Percentiles rank a stretch among this genome's conserved stretches.
Conservation (phyloP, 2,797 vertebrate species). For the Peromyscus attwateri region DNA sequence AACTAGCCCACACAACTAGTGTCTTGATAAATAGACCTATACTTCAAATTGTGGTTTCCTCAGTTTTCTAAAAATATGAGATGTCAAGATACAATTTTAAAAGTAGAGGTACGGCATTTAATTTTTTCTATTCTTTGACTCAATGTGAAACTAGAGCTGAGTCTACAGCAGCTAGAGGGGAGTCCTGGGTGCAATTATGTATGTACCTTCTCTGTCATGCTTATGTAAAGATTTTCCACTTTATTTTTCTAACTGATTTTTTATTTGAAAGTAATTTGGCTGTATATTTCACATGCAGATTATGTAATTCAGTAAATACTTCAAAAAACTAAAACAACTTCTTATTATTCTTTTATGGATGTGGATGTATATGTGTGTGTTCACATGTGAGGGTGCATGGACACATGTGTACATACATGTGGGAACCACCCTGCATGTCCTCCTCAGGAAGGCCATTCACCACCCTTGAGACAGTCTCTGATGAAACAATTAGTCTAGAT, state of each 20-base stretch:
- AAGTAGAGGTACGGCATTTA: not conserved
- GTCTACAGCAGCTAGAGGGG: not conserved
- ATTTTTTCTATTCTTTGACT: slow-evolving; percentile 5
- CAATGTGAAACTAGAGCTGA: not conserved
- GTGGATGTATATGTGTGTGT: not conserved
- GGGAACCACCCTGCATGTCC: not conserved
- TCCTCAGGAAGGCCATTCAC: not conserved
- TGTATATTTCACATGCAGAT: not conserved
- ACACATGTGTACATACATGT: not conserved
- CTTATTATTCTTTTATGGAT: slow-evolving; percentile 28
- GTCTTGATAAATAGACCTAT: slow-evolving; percentile 13
- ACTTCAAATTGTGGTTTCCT: not conserved
- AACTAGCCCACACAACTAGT: not conserved
- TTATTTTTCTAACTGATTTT: slow-evolving; percentile 14
- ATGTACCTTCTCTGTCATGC: not conserved
- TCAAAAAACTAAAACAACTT: not conserved
- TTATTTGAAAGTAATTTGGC: slow-evolving; percentile 29
- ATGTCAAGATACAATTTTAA: slow-evolving; percentile 11
- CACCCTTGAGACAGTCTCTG: not conserved
- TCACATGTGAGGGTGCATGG: not conserved
- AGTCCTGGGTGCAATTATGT: not conserved
- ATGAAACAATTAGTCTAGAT: not conserved
- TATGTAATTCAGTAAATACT: not conserved
- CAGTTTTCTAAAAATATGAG: not conserved
- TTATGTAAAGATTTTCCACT: not conserved